Conservation (phyloP, 2,113 vertebrate genomes). For the Kryptolebias marmoratus region DNA sequence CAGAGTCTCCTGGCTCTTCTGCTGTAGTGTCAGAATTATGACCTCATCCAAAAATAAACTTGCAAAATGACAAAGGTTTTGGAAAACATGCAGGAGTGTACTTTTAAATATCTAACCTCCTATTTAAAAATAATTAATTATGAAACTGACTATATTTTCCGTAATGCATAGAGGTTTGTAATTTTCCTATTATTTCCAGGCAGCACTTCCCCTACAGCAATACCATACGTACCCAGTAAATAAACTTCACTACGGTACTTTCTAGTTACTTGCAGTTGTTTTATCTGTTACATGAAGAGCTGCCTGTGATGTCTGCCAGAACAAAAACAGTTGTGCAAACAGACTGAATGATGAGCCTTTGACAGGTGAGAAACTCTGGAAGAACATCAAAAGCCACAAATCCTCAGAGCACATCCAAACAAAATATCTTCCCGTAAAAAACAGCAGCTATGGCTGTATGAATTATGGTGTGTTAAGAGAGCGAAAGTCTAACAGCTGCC, state of each 20-base stretch:
- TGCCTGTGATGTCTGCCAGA: neutral
- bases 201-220: neutral
- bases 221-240: neutral
- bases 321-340: neutral
- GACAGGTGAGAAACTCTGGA: neutral
- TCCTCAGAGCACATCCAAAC: neutral
- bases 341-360: neutral
- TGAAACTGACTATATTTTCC: neutral
- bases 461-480: conserved; percentile 13
- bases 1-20: no score
- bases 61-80: neutral
- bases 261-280: neutral
- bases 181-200: neutral
- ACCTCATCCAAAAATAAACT: no score
- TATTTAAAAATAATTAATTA: no score
- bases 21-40: neutral
- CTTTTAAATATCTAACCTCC: no score
- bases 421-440: neutral
- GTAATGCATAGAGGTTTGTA: neutral
- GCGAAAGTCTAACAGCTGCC: conserved; percentile 8
- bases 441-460: neutral
- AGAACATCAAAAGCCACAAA: neutral
- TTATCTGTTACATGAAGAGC: neutral
- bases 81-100: neutral
- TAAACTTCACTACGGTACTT: neutral